These are phyloP conservation scores for Suricata suricatta DNA, from an alignment of 2,113 vertebrate genomes.

Conservation along the genomic window DNA sequence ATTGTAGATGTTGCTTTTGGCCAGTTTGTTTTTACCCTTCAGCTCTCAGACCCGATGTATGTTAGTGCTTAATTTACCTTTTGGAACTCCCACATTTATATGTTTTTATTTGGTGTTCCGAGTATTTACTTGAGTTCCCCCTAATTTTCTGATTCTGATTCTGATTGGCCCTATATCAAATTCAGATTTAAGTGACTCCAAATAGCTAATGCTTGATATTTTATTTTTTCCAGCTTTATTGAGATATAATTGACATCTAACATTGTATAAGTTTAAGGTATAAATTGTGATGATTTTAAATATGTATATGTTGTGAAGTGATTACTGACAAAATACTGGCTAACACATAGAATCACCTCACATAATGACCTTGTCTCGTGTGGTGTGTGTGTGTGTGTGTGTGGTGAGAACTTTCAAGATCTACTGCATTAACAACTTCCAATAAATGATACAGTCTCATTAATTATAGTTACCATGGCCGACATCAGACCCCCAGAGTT, in stretches of 20 bases:
- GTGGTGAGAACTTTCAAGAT: not conserved
- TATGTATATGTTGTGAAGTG: not conserved
- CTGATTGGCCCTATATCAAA: not conserved
- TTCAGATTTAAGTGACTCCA: not conserved
- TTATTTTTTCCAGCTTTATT: not conserved
- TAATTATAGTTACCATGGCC: not conserved
- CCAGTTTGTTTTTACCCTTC: not conserved
- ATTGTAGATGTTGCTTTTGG: not conserved
- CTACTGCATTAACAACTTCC: not conserved
- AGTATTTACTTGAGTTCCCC: not conserved
- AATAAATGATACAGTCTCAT: not conserved
- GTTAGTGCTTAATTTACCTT: not conserved
- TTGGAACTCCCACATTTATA: not conserved
- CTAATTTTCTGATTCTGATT: not conserved
- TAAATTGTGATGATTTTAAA: not conserved
- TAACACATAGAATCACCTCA: not conserved
- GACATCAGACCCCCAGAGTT: not conserved
- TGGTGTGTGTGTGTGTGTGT: not conserved
- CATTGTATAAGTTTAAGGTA: not conserved
- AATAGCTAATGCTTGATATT: not conserved
- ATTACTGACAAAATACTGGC: not conserved
- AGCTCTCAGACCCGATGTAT: not conserved
- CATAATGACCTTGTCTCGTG: not conserved
- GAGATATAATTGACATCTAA: not conserved
- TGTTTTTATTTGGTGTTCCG: not conserved